Percentiles rank a stretch among this genome's conserved stretches.
phyloP scores from a whole-genome alignment of 2,113 vertebrate genomes.

The Lagenorhynchus albirostris region DNA sequence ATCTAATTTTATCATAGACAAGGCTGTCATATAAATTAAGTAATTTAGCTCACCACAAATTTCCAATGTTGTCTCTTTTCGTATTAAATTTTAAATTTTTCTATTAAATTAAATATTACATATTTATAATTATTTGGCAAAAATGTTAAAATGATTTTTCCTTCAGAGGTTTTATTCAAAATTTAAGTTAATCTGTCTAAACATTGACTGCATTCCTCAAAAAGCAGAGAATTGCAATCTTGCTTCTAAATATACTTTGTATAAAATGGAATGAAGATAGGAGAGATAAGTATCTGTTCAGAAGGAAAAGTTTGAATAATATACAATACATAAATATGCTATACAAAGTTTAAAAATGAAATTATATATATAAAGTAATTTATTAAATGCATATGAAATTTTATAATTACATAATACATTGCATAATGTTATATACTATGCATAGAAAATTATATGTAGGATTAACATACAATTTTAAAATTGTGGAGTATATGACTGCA shows the following conservation, averaged over 20 bases:
- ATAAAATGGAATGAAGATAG: background rate
- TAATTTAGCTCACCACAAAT: background rate
- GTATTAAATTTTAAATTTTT: background rate
- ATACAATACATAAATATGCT: background rate
- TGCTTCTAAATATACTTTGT: background rate
- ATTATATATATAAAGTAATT: background rate
- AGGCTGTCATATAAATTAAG: background rate
- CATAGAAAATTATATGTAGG: background rate
- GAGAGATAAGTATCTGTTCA: background rate
- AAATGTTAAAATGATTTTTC: background rate
- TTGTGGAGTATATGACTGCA: background rate
- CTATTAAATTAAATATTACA: background rate
- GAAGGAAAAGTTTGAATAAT: background rate
- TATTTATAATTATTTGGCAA: background rate
- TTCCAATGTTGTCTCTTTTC: background rate
- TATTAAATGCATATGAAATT: background rate
- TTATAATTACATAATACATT: background rate
- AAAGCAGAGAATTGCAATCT: background rate
- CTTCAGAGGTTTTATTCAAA: background rate
- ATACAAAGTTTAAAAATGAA: background rate
- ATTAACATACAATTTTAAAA: background rate
- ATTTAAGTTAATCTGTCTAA: background rate
- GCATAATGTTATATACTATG: background rate
- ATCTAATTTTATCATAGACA: background rate
- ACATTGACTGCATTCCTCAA: background rate